Evolutionary conservation across 2,797 vertebrate species (phyloP), one percentile per base, ranked within the genome.

Genomic region (Rhyacichthys aspro): DNA sequence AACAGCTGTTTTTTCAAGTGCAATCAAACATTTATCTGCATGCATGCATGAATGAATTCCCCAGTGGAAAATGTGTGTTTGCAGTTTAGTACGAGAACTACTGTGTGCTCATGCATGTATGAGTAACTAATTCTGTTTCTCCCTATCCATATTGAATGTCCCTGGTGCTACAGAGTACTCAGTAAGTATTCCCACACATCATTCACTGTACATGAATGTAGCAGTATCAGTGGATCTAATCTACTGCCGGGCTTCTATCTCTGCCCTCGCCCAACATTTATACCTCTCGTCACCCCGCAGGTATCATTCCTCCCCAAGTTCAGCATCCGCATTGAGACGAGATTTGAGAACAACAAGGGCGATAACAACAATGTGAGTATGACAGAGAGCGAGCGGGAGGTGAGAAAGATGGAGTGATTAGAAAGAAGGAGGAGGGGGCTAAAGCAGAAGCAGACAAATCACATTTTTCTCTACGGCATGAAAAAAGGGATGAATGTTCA

Each of bases 341-440:
- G 86, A 76, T 95, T 94, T 9, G 88, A 93, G 80, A 91, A 94
- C 82, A 91, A 94, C 91, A 93, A 93, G 11, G 94, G 94, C n/a
- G 54, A 66, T 77, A 94, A 91, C 50, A 28, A 80, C 65, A 92
- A 92, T 45, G 94, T 94, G 86, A 93, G 93, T 90, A 75, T 63
- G 63, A 67, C 44, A n/a, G 67, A 62, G 72, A 36, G 42, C 38
- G 23, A 53, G 72, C 7, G 15, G 58, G 67, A 59, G 63, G 64
- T 56, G 79, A 67, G 55, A 47, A 63, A 67, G 72, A 78, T 55
- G 63, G 69, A 79, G 62, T 67, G 83, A 80, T 74, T 59, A 71
- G 43, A 42, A 39, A 43, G 43, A 17, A 38, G 39, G 16, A 56
- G 65, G 62, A 41, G 53, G 59, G 66, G 65, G 65, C 59, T 28